These are phyloP conservation scores for Drosophila greeni DNA, from an alignment of 2,888 invertebrate genomes.

Conservation along the genomic window DNA sequence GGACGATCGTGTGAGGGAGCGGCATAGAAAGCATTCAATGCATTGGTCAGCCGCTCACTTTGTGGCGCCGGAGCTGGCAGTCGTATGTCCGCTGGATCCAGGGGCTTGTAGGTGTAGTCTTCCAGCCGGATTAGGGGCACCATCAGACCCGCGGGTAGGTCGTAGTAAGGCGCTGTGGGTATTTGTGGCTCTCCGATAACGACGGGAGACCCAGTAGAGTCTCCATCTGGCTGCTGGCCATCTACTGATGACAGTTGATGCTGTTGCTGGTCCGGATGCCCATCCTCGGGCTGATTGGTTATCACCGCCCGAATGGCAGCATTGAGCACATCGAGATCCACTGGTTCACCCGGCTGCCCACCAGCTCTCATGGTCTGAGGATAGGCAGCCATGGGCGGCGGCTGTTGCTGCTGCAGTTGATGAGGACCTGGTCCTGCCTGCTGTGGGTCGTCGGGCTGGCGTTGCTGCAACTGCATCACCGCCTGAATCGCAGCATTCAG, in stretches of 20 bases:
- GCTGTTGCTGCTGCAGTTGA: constrained; percentile 38
- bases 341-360: constrained; percentile 36
- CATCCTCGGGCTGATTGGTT: constrained; percentile 35
- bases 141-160: constrained; percentile 98
- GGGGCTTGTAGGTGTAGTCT: constrained; percentile 91
- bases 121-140: constrained; percentile 97
- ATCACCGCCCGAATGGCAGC: constrained; percentile 71
- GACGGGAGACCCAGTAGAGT: constrained; percentile 56
- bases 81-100: constrained; percentile 93
- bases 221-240: constrained; percentile 46
- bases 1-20: constrained; percentile 96
- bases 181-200: constrained; percentile 84
- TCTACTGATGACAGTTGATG: constrained; percentile 14
- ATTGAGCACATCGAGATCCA: constrained; percentile 63
- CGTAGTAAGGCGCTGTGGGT: constrained; percentile 96
- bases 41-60: constrained; percentile 93
- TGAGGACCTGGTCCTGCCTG: constrained; percentile 46
- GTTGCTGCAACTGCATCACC: constrained; percentile 66
- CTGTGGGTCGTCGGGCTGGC: constrained; percentile 54
- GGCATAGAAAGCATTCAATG: constrained; percentile 97
- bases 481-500: constrained; percentile 74
- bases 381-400: constrained; percentile 40
- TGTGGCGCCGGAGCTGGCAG: constrained; percentile 97
- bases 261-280: constrained; percentile 24
- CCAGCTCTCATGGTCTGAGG: constrained; percentile 39